Evolutionary conservation across 2,888 invertebrate species (phyloP).

Genomic region (Temnothorax rugatulus): DNA sequence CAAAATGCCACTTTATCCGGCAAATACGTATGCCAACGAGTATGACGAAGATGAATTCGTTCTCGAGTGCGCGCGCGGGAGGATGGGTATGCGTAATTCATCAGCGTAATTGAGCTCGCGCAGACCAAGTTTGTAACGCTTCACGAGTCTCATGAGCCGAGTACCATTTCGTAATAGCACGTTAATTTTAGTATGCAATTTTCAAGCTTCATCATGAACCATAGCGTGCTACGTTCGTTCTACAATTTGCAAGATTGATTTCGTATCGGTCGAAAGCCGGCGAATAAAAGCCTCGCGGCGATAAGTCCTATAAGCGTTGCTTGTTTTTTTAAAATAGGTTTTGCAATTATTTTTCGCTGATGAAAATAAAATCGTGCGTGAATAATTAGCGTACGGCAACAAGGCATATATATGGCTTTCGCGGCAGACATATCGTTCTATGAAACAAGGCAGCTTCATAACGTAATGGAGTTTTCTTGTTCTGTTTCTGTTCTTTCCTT

Average conservation of each 20-base stretch:
- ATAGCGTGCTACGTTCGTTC: neutral
- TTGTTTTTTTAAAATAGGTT: neutral
- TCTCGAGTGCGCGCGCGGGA: constrained; percentile 63
- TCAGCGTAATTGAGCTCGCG: constrained; percentile 79
- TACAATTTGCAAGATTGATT: constrained; percentile 28
- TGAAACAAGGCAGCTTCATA: constrained; percentile 53
- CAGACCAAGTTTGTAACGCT: constrained; percentile 68
- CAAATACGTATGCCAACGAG: constrained; percentile 49
- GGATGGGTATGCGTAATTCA: constrained; percentile 77
- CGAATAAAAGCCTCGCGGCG: neutral
- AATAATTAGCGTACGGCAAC: constrained; percentile 40
- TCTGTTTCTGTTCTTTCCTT: constrained; percentile 43
- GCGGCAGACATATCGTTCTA: constrained; percentile 34
- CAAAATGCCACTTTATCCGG: constrained; percentile 49
- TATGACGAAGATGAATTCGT: constrained; percentile 80
- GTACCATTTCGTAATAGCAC: constrained; percentile 77
- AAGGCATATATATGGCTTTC: constrained; percentile 29
- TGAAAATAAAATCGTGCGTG: constrained; percentile 2
- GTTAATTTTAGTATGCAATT: constrained; percentile 78
- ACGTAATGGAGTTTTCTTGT: constrained; percentile 63
- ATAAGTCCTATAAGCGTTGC: neutral
- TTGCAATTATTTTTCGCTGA: neutral
- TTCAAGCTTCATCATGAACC: constrained; percentile 64
- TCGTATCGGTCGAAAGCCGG: neutral
- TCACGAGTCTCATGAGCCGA: constrained; percentile 69